A percentile compares a stretch with the other conserved stretches of the same genome.
These are phyloP conservation scores for Monarcha castaneiventris DNA, from an alignment of 2,113 vertebrate genomes.

Conservation along the genomic window DNA sequence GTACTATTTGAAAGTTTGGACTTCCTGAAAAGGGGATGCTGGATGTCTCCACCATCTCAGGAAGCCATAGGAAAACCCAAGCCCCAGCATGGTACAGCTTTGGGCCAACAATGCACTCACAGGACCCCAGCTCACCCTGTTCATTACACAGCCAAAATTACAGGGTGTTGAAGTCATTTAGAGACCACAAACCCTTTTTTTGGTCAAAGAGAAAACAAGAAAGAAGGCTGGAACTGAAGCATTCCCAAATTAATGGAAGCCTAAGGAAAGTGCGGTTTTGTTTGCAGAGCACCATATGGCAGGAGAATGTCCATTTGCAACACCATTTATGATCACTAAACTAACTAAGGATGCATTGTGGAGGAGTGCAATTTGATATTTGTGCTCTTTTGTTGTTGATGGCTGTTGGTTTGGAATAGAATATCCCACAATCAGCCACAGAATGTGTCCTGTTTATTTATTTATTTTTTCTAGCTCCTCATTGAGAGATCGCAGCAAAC, in stretches of 20 bases:
- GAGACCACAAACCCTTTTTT: background rate
- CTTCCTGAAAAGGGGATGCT: background rate
- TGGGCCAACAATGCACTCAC: rapidly evolving
- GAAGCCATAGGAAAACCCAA: background rate
- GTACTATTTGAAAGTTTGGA: background rate
- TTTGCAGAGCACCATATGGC: background rate
- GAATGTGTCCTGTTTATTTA: background rate
- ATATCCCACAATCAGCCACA: background rate
- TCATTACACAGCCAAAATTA: rapidly evolving
- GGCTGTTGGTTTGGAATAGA: background rate
- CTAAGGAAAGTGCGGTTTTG: background rate
- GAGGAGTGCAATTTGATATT: background rate
- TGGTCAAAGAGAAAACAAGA: background rate
- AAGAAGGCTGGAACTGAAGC: background rate
- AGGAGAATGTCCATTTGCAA: background rate
- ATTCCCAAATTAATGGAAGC: background rate
- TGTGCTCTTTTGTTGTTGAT: background rate
- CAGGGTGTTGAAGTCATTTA: background rate
- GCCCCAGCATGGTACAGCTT: rapidly evolving
- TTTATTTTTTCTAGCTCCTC: background rate
- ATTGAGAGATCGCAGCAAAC: background rate
- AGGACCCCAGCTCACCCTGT: background rate
- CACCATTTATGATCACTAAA: background rate
- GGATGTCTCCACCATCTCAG: background rate
- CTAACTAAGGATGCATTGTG: background rate